Conservation (phyloP, 2,888 invertebrate species). For the Cantharis nigra region DNA sequence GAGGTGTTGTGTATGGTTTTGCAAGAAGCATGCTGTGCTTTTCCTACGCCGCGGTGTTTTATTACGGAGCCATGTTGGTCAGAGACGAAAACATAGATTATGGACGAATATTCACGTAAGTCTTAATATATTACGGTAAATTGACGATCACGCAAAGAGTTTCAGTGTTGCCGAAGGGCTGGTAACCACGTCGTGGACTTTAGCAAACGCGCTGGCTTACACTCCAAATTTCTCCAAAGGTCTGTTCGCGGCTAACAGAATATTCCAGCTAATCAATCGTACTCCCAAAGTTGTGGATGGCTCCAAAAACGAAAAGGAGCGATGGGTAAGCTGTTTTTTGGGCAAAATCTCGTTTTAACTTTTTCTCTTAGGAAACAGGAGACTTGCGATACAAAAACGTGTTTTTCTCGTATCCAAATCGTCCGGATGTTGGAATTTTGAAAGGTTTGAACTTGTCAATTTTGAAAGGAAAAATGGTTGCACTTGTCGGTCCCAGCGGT, state of each 20-base stretch:
- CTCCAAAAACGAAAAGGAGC: conserved; percentile 36
- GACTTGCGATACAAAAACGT: conserved; percentile 72
- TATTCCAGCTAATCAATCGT: conserved; percentile 66
- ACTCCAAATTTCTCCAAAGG: conserved; percentile 84
- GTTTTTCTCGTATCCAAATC: conserved; percentile 76
- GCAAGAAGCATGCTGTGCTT: conserved; percentile 74
- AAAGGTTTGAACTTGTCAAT: conserved; percentile 67
- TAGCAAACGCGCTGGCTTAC: conserved; percentile 63
- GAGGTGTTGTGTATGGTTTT: conserved; percentile 71
- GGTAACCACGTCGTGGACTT: background rate
- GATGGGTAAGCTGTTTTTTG: conserved; percentile 41
- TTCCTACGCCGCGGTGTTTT: conserved; percentile 71
- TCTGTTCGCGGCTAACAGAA: conserved; percentile 70
- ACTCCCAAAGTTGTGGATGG: conserved; percentile 62
- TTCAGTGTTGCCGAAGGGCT: background rate
- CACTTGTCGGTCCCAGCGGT: conserved; percentile 82
- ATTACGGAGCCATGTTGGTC: conserved; percentile 73
- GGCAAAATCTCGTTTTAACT: background rate
- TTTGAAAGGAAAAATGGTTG: conserved; percentile 70
- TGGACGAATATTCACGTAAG: conserved; percentile 72
- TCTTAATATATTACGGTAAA: conserved; percentile 40
- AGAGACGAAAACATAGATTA: conserved; percentile 62
- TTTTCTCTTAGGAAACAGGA: conserved; percentile 58
- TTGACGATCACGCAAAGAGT: background rate
- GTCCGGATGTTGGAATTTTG: conserved; percentile 71